These are phyloP conservation scores for Siderastrea siderea DNA, from an alignment of 92 coral and sea anemone genomes.

Conservation along the genomic window DNA sequence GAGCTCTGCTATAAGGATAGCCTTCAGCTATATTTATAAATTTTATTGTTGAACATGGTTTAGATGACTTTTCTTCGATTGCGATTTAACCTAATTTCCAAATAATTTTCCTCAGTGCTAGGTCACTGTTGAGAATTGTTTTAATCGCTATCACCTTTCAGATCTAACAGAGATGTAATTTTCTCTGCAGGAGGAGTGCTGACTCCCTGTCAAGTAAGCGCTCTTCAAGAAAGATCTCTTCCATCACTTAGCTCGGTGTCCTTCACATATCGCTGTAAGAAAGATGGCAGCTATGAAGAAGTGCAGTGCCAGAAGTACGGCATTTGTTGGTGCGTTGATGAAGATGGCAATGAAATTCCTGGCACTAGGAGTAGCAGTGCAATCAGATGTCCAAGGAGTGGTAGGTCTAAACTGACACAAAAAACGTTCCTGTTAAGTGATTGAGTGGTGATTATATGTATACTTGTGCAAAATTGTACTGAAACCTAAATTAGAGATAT, in stretches of 20 bases:
- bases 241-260: slow-evolving; percentile 38
- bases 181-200: slow-evolving; percentile 69
- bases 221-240: slow-evolving; percentile 49
- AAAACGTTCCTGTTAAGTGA: not conserved
- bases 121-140: not conserved
- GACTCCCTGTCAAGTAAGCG: slow-evolving; percentile 75
- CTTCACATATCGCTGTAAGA: slow-evolving; percentile 80
- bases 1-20: no score
- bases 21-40: no score
- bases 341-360: slow-evolving; percentile 67
- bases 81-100: not conserved
- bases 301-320: slow-evolving; percentile 78
- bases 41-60: no score
- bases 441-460: no score
- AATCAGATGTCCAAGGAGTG: slow-evolving; percentile 49
- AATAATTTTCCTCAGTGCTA: not conserved
- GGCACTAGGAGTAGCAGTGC: slow-evolving; percentile 71
- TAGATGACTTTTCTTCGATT: no score
- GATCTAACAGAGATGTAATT: not conserved
- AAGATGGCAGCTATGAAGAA: slow-evolving; percentile 49
- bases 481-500: no score
- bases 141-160: not conserved
- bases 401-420: not conserved
- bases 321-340: slow-evolving; percentile 88
- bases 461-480: no score